Evolutionary conservation across 2,888 invertebrate genomes (phyloP).

Genomic region (Patella caerulea): DNA sequence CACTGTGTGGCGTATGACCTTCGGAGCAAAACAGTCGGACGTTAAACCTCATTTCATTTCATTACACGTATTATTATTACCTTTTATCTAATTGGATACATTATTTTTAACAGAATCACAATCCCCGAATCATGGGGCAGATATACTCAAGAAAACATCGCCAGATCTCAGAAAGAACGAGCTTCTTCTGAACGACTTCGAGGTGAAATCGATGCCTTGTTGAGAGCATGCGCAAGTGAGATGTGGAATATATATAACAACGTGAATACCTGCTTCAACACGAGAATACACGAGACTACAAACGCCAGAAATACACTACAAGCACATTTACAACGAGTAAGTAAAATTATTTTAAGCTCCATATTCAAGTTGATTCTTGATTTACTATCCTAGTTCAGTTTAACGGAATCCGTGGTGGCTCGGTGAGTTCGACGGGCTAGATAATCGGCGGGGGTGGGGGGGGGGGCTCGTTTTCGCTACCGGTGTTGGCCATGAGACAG

Average conservation of each 20-base stretch:
- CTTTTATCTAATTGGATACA: background rate
- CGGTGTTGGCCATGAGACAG: too few relatives aligned
- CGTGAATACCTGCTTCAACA: constrained; percentile 68
- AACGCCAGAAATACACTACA: constrained; percentile 70
- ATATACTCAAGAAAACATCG: constrained; percentile 69
- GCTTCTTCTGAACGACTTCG: constrained; percentile 65
- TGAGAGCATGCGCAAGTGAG: constrained; percentile 66
- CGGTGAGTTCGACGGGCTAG: too few relatives aligned
- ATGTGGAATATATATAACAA: constrained; percentile 71
- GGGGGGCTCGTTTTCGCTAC: too few relatives aligned
- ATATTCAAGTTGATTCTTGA: too few relatives aligned
- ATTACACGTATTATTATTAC: too few relatives aligned
- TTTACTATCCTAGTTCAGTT: too few relatives aligned
- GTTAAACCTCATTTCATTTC: too few relatives aligned
- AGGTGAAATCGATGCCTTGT: constrained; percentile 65
- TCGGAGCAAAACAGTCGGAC: too few relatives aligned
- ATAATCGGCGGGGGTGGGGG: too few relatives aligned
- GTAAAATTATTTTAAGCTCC: constrained; percentile 12
- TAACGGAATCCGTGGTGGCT: too few relatives aligned
- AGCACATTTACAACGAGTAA: constrained; percentile 67
- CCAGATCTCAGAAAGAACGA: constrained; percentile 67
- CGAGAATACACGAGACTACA: constrained; percentile 64
- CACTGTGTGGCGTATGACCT: too few relatives aligned
- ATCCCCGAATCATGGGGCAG: constrained; percentile 73
- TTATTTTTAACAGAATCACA: constrained; percentile 76